Evolutionary conservation across 2,797 vertebrate genomes (phyloP), one percentile per base, ranked within the genome.

Genomic region (Schizothorax lantsangensis): DNA sequence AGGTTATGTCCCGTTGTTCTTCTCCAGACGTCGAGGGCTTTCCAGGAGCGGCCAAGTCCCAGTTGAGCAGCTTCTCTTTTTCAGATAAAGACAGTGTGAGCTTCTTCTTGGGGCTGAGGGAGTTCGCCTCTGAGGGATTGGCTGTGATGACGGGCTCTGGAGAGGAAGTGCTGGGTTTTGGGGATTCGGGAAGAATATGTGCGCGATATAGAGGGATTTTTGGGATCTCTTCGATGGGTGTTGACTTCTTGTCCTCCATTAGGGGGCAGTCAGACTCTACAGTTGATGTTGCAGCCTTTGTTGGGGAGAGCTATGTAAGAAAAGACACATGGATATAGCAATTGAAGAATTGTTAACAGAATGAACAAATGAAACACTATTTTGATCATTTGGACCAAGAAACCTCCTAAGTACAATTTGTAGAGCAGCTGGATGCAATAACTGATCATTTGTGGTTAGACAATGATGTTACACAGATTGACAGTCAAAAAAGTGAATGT

Each of bases 1-100:
- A 14, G 47, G 59, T 40, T 38, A 81, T n/a, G 0, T 33, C 79
- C 15, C 83, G 86, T 11, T 40, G 4, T n/a, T 26, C 30, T 68
- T 14, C 12, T 26, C 30, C 0, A 10, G 59, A 69, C 7, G 49
- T 62, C 19, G 49, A 81, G 66, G 36, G 64, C 64, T 92, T 90
- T 52, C 89, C 92, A 33, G 45, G 87, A 23, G 81, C 77, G 15
- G 5, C 12, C 6, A 87, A 26, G 0, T 91, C 93, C 92, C 96
- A 96, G 81, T 94, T 92, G 54, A 92, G 88, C 1, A 96, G 90
- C 86, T 89, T 93, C 75, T 93, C 92, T 82, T 92, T 96, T 68
- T 96, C 94, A 23, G 93, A 90, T 0, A 5, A 68, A 21, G 91
- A 91, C 59, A 97, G 91, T 2, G 72, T 75, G 79, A 95, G 81